phyloP scores from a whole-genome alignment of 1,140 invertebrate genomes.

The Drosophila guanche region DNA sequence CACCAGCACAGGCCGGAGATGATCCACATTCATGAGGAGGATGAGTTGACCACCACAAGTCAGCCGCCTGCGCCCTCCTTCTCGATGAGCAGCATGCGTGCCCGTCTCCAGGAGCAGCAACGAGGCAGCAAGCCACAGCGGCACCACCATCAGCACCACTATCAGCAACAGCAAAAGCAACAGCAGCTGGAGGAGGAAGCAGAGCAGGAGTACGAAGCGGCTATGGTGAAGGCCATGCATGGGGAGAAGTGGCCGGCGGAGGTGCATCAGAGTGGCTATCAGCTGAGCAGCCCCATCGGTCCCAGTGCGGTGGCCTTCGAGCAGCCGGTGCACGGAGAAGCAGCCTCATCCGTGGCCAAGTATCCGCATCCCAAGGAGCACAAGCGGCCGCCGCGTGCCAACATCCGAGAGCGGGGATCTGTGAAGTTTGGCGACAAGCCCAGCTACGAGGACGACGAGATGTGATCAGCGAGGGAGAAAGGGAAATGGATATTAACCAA shows the following conservation, averaged over 20 bases:
- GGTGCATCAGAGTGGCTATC: constrained; percentile 58
- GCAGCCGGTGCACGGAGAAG: constrained; percentile 35
- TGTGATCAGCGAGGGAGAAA: background rate
- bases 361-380: constrained; percentile 37
- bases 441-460: constrained; percentile 61
- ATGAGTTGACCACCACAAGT: constrained; percentile 6
- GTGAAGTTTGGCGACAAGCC: constrained; percentile 70
- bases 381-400: constrained; percentile 51
- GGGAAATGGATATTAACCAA: background rate
- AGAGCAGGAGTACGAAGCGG: constrained; percentile 62
- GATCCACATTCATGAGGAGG: constrained; percentile 22
- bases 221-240: constrained; percentile 60
- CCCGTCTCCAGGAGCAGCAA: constrained; percentile 68
- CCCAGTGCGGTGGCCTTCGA: constrained; percentile 72
- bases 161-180: too few species aligned
- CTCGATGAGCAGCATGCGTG: constrained; percentile 62
- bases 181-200: constrained; percentile 60
- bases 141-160: constrained; percentile 23
- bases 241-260: constrained; percentile 69
- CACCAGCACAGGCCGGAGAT: constrained; percentile 47
- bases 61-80: constrained; percentile 23
- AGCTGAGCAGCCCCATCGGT: constrained; percentile 70
- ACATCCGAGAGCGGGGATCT: constrained; percentile 59
- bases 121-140: constrained; percentile 9
- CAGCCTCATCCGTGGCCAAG: background rate